These are phyloP conservation scores for Leptogaster cylindrica DNA, from an alignment of 2,888 invertebrate species.

Conservation along the genomic window DNA sequence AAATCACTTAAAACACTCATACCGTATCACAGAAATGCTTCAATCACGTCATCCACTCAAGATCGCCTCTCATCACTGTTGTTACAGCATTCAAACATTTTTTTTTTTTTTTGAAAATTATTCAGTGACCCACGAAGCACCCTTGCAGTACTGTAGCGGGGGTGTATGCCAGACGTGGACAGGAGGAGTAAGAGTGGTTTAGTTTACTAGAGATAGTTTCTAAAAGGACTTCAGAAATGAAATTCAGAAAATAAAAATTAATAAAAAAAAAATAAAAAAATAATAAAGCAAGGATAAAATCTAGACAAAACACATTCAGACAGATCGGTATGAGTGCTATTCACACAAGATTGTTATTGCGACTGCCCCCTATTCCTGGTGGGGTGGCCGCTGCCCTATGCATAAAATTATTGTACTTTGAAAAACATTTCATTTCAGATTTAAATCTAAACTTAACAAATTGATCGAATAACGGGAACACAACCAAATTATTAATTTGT, in stretches of 20 bases:
- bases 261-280: no score
- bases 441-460: constrained; percentile 32
- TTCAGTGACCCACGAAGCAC: no score
- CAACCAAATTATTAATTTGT: constrained; percentile 1
- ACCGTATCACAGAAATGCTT: constrained; percentile 63
- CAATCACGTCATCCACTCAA: constrained; percentile 52
- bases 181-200: no score
- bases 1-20: constrained; percentile 54
- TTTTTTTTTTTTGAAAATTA: no score
- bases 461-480: constrained; percentile 39
- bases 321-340: constrained; percentile 52
- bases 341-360: constrained; percentile 22
- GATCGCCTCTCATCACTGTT: constrained; percentile 10
- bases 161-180: no score
- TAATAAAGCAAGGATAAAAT: constrained; percentile 34
- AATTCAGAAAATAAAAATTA: constrained; percentile 25
- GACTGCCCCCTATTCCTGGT: not conserved
- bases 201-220: constrained; percentile 17
- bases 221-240: constrained; percentile 12
- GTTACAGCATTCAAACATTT: not conserved
- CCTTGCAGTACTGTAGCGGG: no score
- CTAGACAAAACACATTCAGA: constrained; percentile 43
- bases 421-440: constrained; percentile 15
- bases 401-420: constrained; percentile 37
- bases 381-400: not conserved